These are phyloP conservation scores for Lampropteryx suffumata DNA, from an alignment of 2,888 invertebrate species.

Conservation along the genomic window DNA sequence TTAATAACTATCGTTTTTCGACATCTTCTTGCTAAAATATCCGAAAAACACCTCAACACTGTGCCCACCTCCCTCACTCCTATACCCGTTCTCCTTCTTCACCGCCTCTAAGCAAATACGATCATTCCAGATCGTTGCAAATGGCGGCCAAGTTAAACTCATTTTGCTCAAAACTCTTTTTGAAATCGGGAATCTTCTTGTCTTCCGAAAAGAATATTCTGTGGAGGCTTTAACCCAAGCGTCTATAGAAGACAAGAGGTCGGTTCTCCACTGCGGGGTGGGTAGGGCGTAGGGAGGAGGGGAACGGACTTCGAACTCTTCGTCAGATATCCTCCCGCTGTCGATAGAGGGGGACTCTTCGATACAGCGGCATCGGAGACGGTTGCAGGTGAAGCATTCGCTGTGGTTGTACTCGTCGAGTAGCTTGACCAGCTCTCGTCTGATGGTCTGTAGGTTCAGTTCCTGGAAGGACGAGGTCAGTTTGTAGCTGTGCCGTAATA, in stretches of 20 bases:
- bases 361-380: slow-evolving; percentile 41
- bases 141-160: slow-evolving; percentile 40
- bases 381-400: slow-evolving; percentile 42
- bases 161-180: slow-evolving; percentile 24
- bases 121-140: slow-evolving; percentile 39
- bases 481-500: no score
- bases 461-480: slow-evolving; percentile 39
- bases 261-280: slow-evolving; percentile 30
- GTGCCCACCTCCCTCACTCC: slow-evolving; percentile 10
- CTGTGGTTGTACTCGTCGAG: slow-evolving; percentile 38
- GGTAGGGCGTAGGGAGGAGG: slow-evolving; percentile 36
- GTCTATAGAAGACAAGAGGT: slow-evolving; percentile 19
- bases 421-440: slow-evolving; percentile 42
- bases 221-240: slow-evolving; percentile 35
- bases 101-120: slow-evolving; percentile 22
- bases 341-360: slow-evolving; percentile 11
- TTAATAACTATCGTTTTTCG: not conserved
- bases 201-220: slow-evolving; percentile 16
- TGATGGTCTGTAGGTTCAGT: slow-evolving; percentile 42
- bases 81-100: slow-evolving; percentile 16
- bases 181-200: slow-evolving; percentile 28
- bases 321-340: slow-evolving; percentile 27
- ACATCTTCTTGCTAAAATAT: slow-evolving; percentile 22
- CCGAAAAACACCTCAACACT: slow-evolving; percentile 38
- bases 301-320: slow-evolving; percentile 25